Evolutionary conservation across 2,888 invertebrate genomes (phyloP).

Genomic region (Machimus rusticus): DNA sequence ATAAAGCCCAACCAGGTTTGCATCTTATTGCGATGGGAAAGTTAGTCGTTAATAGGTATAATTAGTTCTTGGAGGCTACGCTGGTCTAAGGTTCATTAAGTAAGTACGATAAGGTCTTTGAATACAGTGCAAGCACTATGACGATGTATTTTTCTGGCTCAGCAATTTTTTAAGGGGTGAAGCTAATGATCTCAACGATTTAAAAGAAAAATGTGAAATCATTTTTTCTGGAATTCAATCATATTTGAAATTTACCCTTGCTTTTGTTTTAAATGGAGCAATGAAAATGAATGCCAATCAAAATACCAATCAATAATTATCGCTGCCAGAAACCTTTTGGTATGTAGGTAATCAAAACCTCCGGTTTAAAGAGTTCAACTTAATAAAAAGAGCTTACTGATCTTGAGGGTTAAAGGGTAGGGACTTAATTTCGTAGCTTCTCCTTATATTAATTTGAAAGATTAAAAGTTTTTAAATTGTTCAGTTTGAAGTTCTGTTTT

Average conservation of each 20-base stretch:
- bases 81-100: neutral
- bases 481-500: too few species aligned
- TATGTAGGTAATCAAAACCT: too few species aligned
- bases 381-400: too few species aligned
- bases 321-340: too few species aligned
- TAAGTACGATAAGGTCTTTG: neutral
- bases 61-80: neutral
- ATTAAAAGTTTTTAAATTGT: too few species aligned
- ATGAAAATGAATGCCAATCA: too few species aligned
- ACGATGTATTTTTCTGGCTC: neutral
- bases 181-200: neutral
- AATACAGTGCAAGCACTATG: neutral
- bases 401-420: too few species aligned
- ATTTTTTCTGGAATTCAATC: neutral
- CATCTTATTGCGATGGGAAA: neutral
- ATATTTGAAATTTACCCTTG: neutral
- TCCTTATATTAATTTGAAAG: too few species aligned
- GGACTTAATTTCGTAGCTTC: too few species aligned
- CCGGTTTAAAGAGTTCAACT: too few species aligned
- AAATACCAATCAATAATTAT: too few species aligned
- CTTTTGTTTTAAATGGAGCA: neutral
- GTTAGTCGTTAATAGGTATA: neutral
- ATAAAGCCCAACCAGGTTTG: neutral
- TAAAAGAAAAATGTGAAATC: neutral
- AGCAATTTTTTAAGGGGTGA: neutral